phyloP scores from a whole-genome alignment of 92 coral and sea anemone genomes.

The Bergia puertoricense region DNA sequence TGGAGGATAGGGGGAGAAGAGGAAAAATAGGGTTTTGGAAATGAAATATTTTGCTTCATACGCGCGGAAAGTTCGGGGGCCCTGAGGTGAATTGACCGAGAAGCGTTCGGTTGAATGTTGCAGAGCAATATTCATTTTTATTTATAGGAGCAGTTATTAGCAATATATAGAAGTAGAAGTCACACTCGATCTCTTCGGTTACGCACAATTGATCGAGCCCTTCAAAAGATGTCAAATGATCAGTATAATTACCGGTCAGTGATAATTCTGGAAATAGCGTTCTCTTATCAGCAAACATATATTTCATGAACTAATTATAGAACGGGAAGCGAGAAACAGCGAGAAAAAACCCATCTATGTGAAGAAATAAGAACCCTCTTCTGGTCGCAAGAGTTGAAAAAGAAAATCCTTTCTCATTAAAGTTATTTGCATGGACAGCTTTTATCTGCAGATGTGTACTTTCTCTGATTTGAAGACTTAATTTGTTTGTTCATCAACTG shows the following conservation, averaged over 20 bases:
- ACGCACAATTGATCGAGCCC: constrained; percentile 24
- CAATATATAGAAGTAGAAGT: neutral
- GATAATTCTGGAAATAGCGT: constrained; percentile 7
- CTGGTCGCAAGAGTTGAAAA: neutral
- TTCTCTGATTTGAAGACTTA: constrained; percentile 11
- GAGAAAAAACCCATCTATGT: neutral
- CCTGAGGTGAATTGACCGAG: neutral
- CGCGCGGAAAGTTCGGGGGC: too few species aligned
- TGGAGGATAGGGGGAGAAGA: too few species aligned
- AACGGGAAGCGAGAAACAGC: neutral
- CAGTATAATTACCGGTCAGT: neutral
- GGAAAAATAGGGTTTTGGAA: too few species aligned
- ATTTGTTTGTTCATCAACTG: constrained; percentile 26
- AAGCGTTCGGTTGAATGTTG: neutral
- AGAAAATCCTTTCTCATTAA: neutral
- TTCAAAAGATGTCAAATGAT: constrained; percentile 3
- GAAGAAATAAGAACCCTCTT: neutral
- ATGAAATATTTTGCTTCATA: too few species aligned
- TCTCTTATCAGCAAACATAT: neutral
- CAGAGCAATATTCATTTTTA: neutral
- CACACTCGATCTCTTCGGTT: constrained; percentile 12
- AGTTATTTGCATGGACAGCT: neutral
- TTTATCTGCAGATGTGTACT: constrained; percentile 31
- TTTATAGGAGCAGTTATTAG: neutral
- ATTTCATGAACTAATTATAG: neutral